These are phyloP conservation scores for Argopecten irradians DNA, from an alignment of 1,140 invertebrate species.

Conservation along the genomic window DNA sequence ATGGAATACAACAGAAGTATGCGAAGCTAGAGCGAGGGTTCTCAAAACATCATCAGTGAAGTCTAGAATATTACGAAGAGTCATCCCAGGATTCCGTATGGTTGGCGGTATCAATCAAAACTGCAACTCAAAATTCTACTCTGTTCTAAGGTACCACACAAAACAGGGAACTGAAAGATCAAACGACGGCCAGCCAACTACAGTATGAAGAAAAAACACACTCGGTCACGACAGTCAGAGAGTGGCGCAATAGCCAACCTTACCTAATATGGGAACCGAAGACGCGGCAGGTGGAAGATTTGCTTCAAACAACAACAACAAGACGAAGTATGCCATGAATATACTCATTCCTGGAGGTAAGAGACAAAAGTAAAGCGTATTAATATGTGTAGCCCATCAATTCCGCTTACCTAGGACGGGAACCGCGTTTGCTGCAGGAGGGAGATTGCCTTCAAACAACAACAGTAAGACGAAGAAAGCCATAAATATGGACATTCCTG, in stretches of 20 bases:
- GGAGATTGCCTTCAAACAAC: slow-evolving; percentile 72
- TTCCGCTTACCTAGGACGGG: slow-evolving; percentile 71
- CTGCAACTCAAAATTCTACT: slow-evolving; percentile 21
- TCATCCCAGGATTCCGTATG: neutral
- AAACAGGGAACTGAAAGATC: slow-evolving; percentile 9
- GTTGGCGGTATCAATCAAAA: slow-evolving; percentile 16
- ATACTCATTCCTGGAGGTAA: slow-evolving; percentile 74
- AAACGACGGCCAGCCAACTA: slow-evolving; percentile 14
- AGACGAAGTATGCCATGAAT: slow-evolving; percentile 76
- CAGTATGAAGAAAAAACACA: slow-evolving; percentile 22
- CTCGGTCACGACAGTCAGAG: slow-evolving; percentile 2
- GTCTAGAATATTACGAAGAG: neutral
- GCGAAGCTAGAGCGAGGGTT: slow-evolving; percentile 19
- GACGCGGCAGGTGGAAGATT: slow-evolving; percentile 73
- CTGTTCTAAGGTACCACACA: slow-evolving; percentile 20
- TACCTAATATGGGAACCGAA: slow-evolving; percentile 76
- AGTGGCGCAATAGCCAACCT: slow-evolving; percentile 37
- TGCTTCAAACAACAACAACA: slow-evolving; percentile 71
- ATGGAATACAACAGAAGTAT: neutral
- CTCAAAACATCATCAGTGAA: neutral
- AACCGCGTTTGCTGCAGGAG: slow-evolving; percentile 72
- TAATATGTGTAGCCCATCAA: slow-evolving; percentile 31
- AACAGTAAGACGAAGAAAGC: slow-evolving; percentile 76
- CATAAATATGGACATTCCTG: slow-evolving; percentile 77
- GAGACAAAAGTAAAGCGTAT: slow-evolving; percentile 39